Conservation (phyloP, 2,797 vertebrate genomes). For the Chiloscyllium punctatum region DNA sequence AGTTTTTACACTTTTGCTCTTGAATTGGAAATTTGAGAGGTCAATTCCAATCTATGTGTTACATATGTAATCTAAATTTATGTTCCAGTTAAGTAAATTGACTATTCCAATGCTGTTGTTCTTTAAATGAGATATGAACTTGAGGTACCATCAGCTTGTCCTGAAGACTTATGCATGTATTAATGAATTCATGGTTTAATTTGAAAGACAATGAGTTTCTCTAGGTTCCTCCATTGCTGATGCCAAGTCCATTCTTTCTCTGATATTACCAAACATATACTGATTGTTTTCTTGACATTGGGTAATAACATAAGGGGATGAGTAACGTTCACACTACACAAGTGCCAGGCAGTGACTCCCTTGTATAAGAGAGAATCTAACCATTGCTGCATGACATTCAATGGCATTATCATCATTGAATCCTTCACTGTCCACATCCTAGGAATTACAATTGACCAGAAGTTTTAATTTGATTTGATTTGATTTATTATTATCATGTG, state of each 20-base stretch:
- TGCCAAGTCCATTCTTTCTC: background rate
- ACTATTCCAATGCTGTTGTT: background rate
- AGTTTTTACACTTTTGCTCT: background rate
- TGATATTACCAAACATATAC: background rate
- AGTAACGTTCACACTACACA: too few relatives aligned
- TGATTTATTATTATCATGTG: too few relatives aligned
- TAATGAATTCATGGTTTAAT: background rate
- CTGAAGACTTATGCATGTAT: background rate
- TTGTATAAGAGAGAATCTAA: too few relatives aligned
- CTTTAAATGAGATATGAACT: background rate
- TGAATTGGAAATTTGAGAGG: background rate
- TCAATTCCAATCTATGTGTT: background rate
- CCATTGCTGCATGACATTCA: background rate
- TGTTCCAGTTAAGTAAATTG: background rate
- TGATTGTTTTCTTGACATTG: background rate
- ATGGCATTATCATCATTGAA: too few relatives aligned
- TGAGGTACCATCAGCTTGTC: too few relatives aligned
- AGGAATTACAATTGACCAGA: too few relatives aligned
- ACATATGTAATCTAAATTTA: background rate
- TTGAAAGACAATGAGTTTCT: background rate
- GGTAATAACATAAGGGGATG: background rate
- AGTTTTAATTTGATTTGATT: too few relatives aligned
- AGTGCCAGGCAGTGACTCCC: too few relatives aligned
- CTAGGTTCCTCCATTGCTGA: background rate
- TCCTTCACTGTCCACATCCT: too few relatives aligned